These are phyloP conservation scores for Drosophila melanocephala DNA, from an alignment of 2,888 invertebrate species.

Conservation along the genomic window DNA sequence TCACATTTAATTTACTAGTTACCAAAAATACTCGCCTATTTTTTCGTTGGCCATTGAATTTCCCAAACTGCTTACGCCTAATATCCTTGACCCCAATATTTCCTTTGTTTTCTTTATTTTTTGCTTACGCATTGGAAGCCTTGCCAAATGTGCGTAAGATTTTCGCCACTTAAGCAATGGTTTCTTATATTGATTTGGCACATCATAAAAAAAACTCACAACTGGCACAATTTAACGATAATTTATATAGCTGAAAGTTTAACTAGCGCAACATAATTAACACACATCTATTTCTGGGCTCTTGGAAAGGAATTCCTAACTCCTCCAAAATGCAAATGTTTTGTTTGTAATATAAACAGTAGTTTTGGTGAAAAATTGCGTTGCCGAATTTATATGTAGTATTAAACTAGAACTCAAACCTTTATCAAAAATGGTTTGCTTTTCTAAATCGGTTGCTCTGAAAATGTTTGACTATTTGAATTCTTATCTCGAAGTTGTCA, in stretches of 20 bases:
- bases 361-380: background rate
- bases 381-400: background rate
- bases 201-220: constrained; percentile 6
- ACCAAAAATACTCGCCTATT: constrained; percentile 54
- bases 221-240: constrained; percentile 1
- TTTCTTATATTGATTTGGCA: constrained; percentile 46
- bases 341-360: background rate
- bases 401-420: background rate
- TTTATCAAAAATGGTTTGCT: background rate
- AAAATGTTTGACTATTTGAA: background rate
- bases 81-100: constrained; percentile 63
- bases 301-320: background rate
- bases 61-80: constrained; percentile 36
- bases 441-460: background rate
- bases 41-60: constrained; percentile 26
- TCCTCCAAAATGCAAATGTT: background rate
- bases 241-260: constrained; percentile 3
- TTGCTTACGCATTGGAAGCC: constrained; percentile 58
- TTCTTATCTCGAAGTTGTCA: background rate
- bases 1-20: constrained; percentile 61
- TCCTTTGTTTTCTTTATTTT: constrained; percentile 30
- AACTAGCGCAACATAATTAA: constrained; percentile 1
- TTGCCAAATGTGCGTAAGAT: constrained; percentile 53
- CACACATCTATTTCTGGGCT: background rate
- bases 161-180: constrained; percentile 40